Conservation (phyloP, 2,888 invertebrate genomes). For the Dynastes grantii region DNA sequence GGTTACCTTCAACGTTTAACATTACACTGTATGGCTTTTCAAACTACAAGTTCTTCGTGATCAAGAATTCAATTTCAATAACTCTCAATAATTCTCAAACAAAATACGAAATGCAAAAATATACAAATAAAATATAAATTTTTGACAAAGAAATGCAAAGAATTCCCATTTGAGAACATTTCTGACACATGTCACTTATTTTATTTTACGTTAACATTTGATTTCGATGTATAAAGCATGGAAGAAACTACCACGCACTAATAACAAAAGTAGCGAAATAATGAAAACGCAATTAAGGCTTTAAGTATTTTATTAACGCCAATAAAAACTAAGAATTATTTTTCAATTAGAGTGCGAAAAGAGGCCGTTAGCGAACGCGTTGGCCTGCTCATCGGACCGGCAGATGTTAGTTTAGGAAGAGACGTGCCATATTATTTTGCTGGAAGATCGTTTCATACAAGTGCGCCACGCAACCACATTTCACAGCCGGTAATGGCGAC, state of each 20-base stretch:
- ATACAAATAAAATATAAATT: too few species aligned
- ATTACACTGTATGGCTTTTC: too few species aligned
- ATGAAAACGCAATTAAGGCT: slow-evolving; percentile 51
- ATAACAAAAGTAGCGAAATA: slow-evolving; percentile 10
- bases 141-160: too few species aligned
- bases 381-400: slow-evolving; percentile 52
- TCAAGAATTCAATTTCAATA: too few species aligned
- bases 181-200: too few species aligned
- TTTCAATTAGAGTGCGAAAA: slow-evolving; percentile 57
- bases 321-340: slow-evolving; percentile 57
- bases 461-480: slow-evolving; percentile 59
- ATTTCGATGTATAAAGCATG: too few species aligned
- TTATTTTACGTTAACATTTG: too few species aligned
- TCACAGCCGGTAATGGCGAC: slow-evolving; percentile 57
- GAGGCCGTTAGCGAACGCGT: slow-evolving; percentile 49
- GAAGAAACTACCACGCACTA: not conserved
- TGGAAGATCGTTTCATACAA: slow-evolving; percentile 58
- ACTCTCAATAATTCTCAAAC: too few species aligned
- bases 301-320: slow-evolving; percentile 52
- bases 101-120: too few species aligned
- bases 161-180: too few species aligned
- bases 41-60: too few species aligned
- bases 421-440: slow-evolving; percentile 60
- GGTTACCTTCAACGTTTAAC: too few species aligned
- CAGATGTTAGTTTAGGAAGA: slow-evolving; percentile 60